These are phyloP conservation scores for Helicolenus hilgendorfi DNA, from an alignment of 2,797 vertebrate species.

Conservation along the genomic window DNA sequence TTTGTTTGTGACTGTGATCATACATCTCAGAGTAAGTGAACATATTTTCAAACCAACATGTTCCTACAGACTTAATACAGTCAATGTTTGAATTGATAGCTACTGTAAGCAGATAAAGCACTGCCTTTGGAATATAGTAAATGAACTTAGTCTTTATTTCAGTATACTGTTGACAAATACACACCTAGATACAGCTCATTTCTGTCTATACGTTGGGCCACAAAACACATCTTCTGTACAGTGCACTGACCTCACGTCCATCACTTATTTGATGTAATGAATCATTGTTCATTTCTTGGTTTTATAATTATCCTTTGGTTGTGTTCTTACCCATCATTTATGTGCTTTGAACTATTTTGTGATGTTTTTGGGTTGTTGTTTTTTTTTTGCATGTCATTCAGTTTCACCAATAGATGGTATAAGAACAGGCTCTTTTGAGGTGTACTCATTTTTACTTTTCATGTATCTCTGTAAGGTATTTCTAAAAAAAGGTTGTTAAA, in stretches of 20 bases:
- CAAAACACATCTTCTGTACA: slow-evolving; percentile 15
- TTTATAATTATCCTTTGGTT: slow-evolving; percentile 10
- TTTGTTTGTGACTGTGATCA: neutral
- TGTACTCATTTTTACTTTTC: neutral
- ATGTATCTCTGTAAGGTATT: neutral
- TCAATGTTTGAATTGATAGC: neutral
- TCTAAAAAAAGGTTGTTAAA: neutral
- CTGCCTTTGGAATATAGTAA: neutral
- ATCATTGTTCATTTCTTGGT: slow-evolving; percentile 28
- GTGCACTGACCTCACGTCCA: slow-evolving; percentile 45
- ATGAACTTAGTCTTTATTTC: neutral
- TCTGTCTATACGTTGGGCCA: neutral
- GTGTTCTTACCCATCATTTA: neutral
- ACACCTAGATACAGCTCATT: neutral
- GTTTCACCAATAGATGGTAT: neutral
- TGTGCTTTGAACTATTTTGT: neutral
- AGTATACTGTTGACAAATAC: neutral
- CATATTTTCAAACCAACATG: neutral
- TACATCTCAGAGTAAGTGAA: slow-evolving; percentile 8
- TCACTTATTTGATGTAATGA: slow-evolving; percentile 43
- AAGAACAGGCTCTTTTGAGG: neutral
- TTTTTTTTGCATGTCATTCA: neutral
- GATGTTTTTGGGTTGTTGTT: neutral
- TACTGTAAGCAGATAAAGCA: neutral
- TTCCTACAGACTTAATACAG: neutral